A percentile compares a stretch with the other conserved stretches of the same genome.
These are phyloP conservation scores for Zaprionus capensis DNA, from an alignment of 1,140 invertebrate genomes.

Conservation along the genomic window DNA sequence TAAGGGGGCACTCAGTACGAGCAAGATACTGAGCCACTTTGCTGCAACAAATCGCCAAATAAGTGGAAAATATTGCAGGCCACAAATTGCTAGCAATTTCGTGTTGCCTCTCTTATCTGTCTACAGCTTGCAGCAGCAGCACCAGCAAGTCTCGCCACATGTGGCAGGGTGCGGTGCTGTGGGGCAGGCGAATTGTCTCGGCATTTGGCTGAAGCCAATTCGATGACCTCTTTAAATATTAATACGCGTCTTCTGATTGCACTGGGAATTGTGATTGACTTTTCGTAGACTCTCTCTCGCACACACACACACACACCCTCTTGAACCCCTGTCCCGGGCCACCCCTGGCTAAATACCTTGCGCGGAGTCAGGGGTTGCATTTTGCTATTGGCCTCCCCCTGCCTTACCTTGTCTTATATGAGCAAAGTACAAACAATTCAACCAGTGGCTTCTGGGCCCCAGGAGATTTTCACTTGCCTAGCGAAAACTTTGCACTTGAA, in stretches of 20 bases:
- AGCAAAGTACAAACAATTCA: slow-evolving; percentile 43
- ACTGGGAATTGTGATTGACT: slow-evolving; percentile 83
- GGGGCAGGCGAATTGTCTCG: slow-evolving; percentile 22
- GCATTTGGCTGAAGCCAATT: slow-evolving; percentile 62
- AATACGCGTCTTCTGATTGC: slow-evolving; percentile 80
- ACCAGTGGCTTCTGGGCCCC: slow-evolving; percentile 50
- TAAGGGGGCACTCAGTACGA: slow-evolving; percentile 12
- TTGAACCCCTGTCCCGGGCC: slow-evolving; percentile 20
- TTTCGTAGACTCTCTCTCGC: slow-evolving; percentile 63
- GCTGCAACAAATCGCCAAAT: slow-evolving; percentile 79
- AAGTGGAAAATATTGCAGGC: slow-evolving; percentile 82
- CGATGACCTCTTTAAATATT: slow-evolving; percentile 83
- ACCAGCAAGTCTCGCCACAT: slow-evolving; percentile 23
- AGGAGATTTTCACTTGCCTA: slow-evolving; percentile 51
- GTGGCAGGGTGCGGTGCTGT: background rate
- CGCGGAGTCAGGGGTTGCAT: background rate
- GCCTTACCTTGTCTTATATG: slow-evolving; percentile 3
- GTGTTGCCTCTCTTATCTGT: slow-evolving; percentile 56
- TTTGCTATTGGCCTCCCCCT: background rate
- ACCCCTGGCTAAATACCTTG: slow-evolving; percentile 52
- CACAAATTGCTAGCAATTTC: slow-evolving; percentile 63
- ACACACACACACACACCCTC: slow-evolving; percentile 19
- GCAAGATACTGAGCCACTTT: slow-evolving; percentile 50
- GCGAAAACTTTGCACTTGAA: slow-evolving; percentile 73
- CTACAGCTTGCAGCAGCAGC: slow-evolving; percentile 24